Evolutionary conservation across 2,797 vertebrate genomes (phyloP), one percentile per base, ranked within the genome.

Genomic region (Ctenopoma multispine): DNA sequence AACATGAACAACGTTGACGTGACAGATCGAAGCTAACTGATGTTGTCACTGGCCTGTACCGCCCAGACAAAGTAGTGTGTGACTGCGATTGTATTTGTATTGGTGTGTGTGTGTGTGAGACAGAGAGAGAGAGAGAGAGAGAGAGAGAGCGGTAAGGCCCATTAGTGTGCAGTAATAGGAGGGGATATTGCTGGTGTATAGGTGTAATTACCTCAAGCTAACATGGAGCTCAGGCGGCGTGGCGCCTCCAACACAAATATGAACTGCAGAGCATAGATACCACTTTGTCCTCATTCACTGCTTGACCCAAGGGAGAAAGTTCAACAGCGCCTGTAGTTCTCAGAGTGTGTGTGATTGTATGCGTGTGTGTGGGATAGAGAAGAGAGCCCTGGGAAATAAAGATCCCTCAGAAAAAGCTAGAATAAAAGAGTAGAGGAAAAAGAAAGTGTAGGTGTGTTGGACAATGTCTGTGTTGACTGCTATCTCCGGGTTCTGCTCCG

Each of bases 231-330:
- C 85, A 87, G 89, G 88, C 87, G 72, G 73, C 40, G 79, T 83
- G 89, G 86, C 91, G 88, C 91, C 92, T 89, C 89, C 82, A 92
- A 90, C 84, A 87, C 88, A 92, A 93, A 92, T 89, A 92, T 86
- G 80, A 92, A 86, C 82, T 63, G 71, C 65, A 34, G 89, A 87
- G 70, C 87, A 92, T 91, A 91, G 91, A 91, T 89, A 88, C 84
- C 78, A 90, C 89, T 90, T 91, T 93, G 92, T 92, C 84, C 87
- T 88, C 79, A 34, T 66, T 83, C 81, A 70, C 74, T 43, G 81
- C 71, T 68, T 90, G 82, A 91, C 89, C 89, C 74, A 55, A 43
- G 63, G 66, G 64, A 77, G 64, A 89, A 77, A 86, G 86, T 91
- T 91, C 87, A 90, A 68, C 78, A 63, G 62, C 27, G 58, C 72